These are phyloP conservation scores for Molossus alvarezi DNA, from an alignment of 2,797 vertebrate genomes.

Conservation along the genomic window DNA sequence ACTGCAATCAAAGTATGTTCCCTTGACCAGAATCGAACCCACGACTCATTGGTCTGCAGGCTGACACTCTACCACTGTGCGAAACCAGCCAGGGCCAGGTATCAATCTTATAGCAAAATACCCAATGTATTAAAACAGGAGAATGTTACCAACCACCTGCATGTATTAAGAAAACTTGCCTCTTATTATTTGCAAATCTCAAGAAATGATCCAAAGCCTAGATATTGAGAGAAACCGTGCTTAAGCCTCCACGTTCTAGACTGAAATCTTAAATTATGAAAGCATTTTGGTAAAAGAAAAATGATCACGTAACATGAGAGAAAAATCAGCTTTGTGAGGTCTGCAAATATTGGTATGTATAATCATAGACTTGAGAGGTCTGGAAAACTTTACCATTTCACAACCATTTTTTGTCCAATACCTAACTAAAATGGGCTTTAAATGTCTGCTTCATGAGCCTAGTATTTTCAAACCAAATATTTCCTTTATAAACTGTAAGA, in stretches of 20 bases:
- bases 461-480: constrained; percentile 32
- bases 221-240: background rate
- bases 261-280: background rate
- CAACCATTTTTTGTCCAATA: constrained; percentile 21
- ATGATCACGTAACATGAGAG: background rate
- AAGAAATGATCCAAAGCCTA: constrained; percentile 51
- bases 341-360: background rate
- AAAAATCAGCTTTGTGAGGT: background rate
- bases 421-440: constrained; percentile 57
- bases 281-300: constrained; percentile 24
- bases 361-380: background rate
- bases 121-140: background rate
- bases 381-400: constrained; percentile 25
- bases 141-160: background rate
- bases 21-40: no score
- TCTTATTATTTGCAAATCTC: background rate
- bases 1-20: no score
- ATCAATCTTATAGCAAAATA: background rate
- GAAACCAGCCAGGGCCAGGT: background rate
- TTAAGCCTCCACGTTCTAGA: background rate
- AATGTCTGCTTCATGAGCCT: constrained; percentile 39
- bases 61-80: no score
- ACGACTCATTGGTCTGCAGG: no score
- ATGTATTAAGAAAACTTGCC: background rate
- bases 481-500: background rate